Evolutionary conservation across 2,797 vertebrate genomes (phyloP).

Genomic region (Craterocephalus amniculus): DNA sequence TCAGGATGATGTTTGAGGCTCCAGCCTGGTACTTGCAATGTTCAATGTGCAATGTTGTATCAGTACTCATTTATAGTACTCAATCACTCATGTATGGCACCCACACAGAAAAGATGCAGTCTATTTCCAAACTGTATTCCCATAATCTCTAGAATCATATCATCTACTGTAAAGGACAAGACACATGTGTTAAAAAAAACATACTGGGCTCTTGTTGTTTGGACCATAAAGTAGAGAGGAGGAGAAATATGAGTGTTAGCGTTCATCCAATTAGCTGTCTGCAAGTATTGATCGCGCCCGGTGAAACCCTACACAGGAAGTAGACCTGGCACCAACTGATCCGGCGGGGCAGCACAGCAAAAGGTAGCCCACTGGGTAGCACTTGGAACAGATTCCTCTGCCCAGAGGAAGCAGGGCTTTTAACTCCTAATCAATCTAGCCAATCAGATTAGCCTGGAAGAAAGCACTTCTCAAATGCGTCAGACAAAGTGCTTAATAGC

Average conservation of each 20-base stretch:
- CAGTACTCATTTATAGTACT: slow-evolving; percentile 32
- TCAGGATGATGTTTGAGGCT: slow-evolving; percentile 12
- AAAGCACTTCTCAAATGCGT: slow-evolving; percentile 78
- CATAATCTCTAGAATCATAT: slow-evolving; percentile 60
- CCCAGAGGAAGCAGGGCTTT: slow-evolving; percentile 81
- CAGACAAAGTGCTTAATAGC: slow-evolving; percentile 81
- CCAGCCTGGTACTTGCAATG: slow-evolving; percentile 12
- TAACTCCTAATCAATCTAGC: slow-evolving; percentile 81
- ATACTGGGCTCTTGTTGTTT: slow-evolving; percentile 67
- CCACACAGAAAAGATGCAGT: slow-evolving; percentile 39
- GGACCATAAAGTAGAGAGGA: slow-evolving; percentile 63
- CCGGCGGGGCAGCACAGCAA: slow-evolving; percentile 58
- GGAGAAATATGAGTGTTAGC: slow-evolving; percentile 76
- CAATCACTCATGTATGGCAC: slow-evolving; percentile 38
- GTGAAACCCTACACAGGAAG: slow-evolving; percentile 82
- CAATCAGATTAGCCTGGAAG: slow-evolving; percentile 78
- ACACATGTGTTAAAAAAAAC: slow-evolving; percentile 50
- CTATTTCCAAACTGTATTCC: slow-evolving; percentile 51
- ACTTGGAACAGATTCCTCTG: slow-evolving; percentile 70
- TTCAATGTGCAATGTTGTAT: slow-evolving; percentile 38
- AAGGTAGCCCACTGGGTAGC: slow-evolving; percentile 71
- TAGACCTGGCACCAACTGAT: slow-evolving; percentile 74
- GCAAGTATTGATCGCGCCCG: slow-evolving; percentile 73
- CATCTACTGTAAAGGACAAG: slow-evolving; percentile 51
- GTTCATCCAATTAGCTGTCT: slow-evolving; percentile 79